These are phyloP conservation scores for Phalacrocorax aristotelis DNA, from an alignment of 2,113 vertebrate genomes.

Conservation along the genomic window DNA sequence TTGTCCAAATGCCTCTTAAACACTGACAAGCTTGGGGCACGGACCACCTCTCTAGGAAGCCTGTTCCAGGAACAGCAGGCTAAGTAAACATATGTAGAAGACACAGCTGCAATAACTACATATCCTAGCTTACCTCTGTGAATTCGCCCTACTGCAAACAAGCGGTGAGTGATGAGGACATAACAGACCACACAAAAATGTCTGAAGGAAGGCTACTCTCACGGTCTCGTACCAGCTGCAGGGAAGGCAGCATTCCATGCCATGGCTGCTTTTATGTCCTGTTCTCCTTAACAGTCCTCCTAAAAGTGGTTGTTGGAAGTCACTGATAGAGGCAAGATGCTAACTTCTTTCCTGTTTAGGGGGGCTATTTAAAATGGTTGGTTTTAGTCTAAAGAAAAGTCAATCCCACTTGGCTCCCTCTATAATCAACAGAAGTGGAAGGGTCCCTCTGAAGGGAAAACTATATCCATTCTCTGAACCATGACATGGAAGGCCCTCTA, in stretches of 20 bases:
- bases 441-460: not conserved
- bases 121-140: not conserved
- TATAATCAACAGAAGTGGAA: not conserved
- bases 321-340: not conserved
- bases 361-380: not conserved
- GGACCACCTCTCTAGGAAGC: not conserved
- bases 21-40: not conserved
- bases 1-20: not conserved
- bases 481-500: not conserved
- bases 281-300: not conserved
- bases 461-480: not conserved
- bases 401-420: not conserved
- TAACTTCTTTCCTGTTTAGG: not conserved
- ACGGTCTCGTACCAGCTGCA: no score
- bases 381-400: not conserved
- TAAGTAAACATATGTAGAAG: not conserved
- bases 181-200: not conserved
- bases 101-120: not conserved
- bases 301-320: not conserved
- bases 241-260: not conserved
- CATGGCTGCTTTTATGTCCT: not conserved
- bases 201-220: not conserved
- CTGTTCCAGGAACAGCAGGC: not conserved
- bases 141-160: not conserved
- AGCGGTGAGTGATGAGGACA: rapidly evolving